Base-by-base conservation (phyloP, 2,797 vertebrate genomes). In the Rhabdophis nuchalis region DNA sequence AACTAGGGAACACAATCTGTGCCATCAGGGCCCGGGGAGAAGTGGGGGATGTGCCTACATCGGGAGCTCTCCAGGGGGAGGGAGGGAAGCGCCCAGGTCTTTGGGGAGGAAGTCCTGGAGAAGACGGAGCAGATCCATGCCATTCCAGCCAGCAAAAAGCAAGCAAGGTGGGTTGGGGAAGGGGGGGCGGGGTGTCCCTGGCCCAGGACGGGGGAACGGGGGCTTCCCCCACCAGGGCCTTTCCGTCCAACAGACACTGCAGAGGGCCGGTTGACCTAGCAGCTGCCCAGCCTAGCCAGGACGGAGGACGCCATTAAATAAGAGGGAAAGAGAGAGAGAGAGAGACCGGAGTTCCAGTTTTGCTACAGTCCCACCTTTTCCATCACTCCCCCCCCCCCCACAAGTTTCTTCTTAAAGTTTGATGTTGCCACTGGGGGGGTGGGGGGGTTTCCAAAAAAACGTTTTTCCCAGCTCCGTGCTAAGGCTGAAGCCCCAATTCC, bases 241-340 rank as follows among this genome's bases (percentile, higher is more conserved):
- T n/a, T 23, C 16, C 41, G 29, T 32, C 27, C 27, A 32, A 3
- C 20, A 36, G 56, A 3, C 29, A 86, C 10, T 61, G n/a, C 25
- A n/a, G 18, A n/a, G n/a, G 41, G 46, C 12, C 46, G 32, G 95
- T 94, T 96, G 95, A 96, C 89, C 93, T 96, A 94, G 90, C 94
- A 93, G 92, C 91, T 94, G 91, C 92, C 94, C 96, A 95, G 95
- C 90, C 93, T 96, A 94, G 93, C 95, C 41, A 68, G n/a, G 3
- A 94, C 89, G 13, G 95, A 77, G 41, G 14, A 12, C 8, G 6
- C 46, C 29, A 8, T 68, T 85, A 85, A 85, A 56, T 53, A 86
- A 32, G n/a, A n/a, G 20, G 41, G 8, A 16, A 0, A 36, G 20
- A 27, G 58, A 25, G 23, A 58, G 23, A 25, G 7, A 58, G 57